Conservation (phyloP, 2,113 vertebrate genomes). For the Herpailurus yagouaroundi region DNA sequence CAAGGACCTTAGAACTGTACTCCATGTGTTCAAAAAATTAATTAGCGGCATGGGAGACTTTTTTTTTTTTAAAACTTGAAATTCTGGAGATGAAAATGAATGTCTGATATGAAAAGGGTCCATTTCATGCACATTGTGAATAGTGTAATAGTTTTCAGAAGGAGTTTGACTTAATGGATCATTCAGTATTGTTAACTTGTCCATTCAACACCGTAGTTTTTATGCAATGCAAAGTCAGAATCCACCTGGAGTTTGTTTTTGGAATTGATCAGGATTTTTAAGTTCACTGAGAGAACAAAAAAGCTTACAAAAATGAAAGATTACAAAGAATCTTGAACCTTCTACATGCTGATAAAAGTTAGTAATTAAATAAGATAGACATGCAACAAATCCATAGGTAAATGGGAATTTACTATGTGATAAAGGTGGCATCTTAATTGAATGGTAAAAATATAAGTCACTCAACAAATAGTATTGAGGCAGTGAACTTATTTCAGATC, state of each 20-base stretch:
- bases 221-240: neutral
- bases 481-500: neutral
- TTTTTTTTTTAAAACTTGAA: neutral
- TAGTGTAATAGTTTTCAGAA: neutral
- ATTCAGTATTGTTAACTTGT: conserved; percentile 16
- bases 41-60: neutral
- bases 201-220: neutral
- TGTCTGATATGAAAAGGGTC: neutral
- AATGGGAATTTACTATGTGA: neutral
- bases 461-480: neutral
- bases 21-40: neutral
- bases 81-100: neutral
- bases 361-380: neutral
- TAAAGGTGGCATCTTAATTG: neutral
- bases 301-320: neutral
- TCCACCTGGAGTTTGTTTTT: neutral
- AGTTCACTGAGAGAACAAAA: neutral
- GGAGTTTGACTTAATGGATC: neutral
- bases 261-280: neutral
- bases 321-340: neutral
- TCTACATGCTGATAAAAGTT: neutral
- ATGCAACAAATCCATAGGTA: neutral
- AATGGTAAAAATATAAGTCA: neutral
- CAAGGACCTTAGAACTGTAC: neutral
- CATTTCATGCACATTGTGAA: neutral